Base-by-base conservation (phyloP, 2,888 invertebrate genomes). In the Gisinianus flammeolus region DNA sequence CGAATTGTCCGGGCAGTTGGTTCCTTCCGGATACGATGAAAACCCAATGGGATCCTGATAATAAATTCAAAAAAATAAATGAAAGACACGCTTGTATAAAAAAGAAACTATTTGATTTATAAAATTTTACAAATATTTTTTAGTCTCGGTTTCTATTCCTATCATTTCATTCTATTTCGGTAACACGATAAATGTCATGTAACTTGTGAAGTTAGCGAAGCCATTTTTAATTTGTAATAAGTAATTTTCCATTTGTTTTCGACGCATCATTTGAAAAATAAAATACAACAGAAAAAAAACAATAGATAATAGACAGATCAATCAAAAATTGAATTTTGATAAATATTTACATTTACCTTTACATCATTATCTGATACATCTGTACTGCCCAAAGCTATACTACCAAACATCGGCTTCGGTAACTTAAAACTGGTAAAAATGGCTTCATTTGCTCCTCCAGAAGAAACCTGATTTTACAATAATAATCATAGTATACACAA, bases 401-500 rank as follows among this genome's bases (percentile, higher is more conserved):
- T 82, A 72, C 77, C 52, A 74, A 81, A 80, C 22, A 81, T 80
- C 16, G 90, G 89, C 88, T 95, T 95, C 24, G 96, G 95, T 80
- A 96, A 89, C 87, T 96, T 96, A 87, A 96, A 96, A 84, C 95
- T 95, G 24, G 96, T 95, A 87, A 96, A 96, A 84, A 96, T 94
- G 0, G 96, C 96, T 87, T 96, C 85, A 74, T 84, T 84, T 6
- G 81, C 77, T 69, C 85, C 85, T 69, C 85, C 85, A 3, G 84
- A 82, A 2, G 82, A 81, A 70, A 82, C 81, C 82, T 82, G 64
- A 73, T 73, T 31, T 35, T 62, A 24, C 8, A 62, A 62, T 24
- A 62, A 5, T 19, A 10, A 62, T 6, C n/a, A n/a, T n/a, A 62
- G 10, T 22, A 62, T 5, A 26, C 3, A 26, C 12, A 26, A 28